Percentiles rank a stretch among this genome's conserved stretches.
Conservation (phyloP, 2,888 invertebrate species). For the Polyommatus iphigenia region DNA sequence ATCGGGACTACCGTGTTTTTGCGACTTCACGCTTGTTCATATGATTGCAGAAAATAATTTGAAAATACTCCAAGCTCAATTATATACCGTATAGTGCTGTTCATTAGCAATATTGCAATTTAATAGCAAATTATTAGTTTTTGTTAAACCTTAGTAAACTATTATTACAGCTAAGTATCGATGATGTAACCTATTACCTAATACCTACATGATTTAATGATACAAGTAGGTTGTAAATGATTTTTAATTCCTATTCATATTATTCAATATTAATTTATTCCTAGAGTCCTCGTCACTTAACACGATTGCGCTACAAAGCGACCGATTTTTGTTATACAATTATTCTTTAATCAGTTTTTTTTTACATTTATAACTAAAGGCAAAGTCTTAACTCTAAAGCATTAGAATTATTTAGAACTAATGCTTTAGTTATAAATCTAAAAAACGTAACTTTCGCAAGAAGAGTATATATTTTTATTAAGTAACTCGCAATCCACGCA, state of each 20-base stretch:
- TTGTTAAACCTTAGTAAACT: not conserved
- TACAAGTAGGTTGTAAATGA: not conserved
- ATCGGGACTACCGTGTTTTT: conserved; percentile 6
- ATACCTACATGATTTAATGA: not conserved
- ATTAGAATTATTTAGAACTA: too few species aligned
- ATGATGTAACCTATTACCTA: not conserved
- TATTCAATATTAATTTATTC: not conserved
- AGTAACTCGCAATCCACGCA: not conserved
- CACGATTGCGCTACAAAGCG: not conserved
- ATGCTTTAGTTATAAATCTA: too few species aligned
- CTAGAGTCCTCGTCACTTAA: not conserved
- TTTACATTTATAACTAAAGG: too few species aligned
- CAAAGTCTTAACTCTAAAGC: too few species aligned
- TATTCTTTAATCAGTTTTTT: too few species aligned
- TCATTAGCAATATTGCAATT: conserved; percentile 4
- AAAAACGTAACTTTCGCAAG: too few species aligned
- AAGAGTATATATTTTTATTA: too few species aligned
- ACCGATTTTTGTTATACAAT: not conserved
- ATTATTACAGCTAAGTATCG: not conserved
- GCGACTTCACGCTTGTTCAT: conserved; percentile 12
- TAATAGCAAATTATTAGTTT: conserved; percentile 23
- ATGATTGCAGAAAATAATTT: conserved; percentile 22
- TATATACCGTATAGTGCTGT: not conserved
- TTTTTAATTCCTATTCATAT: not conserved
- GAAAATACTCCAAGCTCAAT: not conserved